These are phyloP conservation scores for Coremacera marginata DNA, from an alignment of 2,888 invertebrate genomes.

Conservation along the genomic window DNA sequence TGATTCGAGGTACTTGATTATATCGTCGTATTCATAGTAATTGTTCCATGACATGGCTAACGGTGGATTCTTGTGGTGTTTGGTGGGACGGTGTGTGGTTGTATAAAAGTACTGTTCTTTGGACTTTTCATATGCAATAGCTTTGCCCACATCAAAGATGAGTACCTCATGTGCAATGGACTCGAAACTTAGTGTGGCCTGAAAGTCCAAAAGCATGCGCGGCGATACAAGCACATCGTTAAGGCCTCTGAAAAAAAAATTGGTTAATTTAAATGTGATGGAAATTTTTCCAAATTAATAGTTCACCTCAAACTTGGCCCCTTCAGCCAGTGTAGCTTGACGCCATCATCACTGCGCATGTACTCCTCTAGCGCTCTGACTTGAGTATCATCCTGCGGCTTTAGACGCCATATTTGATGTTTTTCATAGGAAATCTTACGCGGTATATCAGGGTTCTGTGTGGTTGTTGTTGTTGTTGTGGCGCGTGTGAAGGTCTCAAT, in stretches of 20 bases:
- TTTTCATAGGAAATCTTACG: slow-evolving; percentile 67
- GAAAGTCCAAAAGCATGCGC: slow-evolving; percentile 69
- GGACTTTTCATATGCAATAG: slow-evolving; percentile 78
- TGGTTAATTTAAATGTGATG: neutral
- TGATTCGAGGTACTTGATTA: slow-evolving; percentile 77
- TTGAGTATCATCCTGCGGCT: slow-evolving; percentile 69
- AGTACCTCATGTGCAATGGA: slow-evolving; percentile 77
- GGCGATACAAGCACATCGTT: slow-evolving; percentile 83
- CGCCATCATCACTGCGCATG: slow-evolving; percentile 69
- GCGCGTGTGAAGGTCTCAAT: slow-evolving; percentile 55
- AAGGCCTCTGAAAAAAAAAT: slow-evolving; percentile 66
- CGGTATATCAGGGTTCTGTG: slow-evolving; percentile 55
- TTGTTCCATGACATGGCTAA: slow-evolving; percentile 77
- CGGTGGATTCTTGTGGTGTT: slow-evolving; percentile 13
- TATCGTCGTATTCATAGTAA: slow-evolving; percentile 80
- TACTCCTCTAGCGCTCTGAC: slow-evolving; percentile 69
- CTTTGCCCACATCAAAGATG: slow-evolving; percentile 82
- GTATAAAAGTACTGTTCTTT: slow-evolving; percentile 69
- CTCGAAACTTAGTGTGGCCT: slow-evolving; percentile 72
- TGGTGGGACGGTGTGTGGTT: slow-evolving; percentile 38
- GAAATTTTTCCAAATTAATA: neutral
- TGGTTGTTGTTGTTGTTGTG: slow-evolving; percentile 44
- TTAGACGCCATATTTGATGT: slow-evolving; percentile 71
- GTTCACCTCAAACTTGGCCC: slow-evolving; percentile 70
- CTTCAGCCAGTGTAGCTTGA: slow-evolving; percentile 74